A percentile compares a stretch with the other conserved stretches of the same genome.
These are phyloP conservation scores for Scaptomyza polygonia DNA, from an alignment of 2,888 invertebrate species.

Conservation along the genomic window DNA sequence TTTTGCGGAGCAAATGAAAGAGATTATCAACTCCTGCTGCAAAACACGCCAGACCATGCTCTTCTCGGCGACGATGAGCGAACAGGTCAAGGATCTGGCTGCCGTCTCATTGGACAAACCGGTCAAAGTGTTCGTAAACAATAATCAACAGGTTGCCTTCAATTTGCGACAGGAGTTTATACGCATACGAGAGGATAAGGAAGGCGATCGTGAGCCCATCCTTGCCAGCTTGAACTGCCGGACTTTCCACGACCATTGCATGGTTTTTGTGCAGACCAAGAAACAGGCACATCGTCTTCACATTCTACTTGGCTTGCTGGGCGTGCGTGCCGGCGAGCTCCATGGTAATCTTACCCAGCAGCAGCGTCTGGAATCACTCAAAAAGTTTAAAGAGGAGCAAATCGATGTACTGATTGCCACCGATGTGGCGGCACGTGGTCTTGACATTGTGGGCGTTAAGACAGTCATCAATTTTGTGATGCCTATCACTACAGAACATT, in stretches of 20 bases:
- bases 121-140: slow-evolving; percentile 97
- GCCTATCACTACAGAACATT: slow-evolving; percentile 97
- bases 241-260: slow-evolving; percentile 95
- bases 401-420: slow-evolving; percentile 96
- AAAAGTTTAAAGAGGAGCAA: slow-evolving; percentile 93
- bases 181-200: slow-evolving; percentile 93
- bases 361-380: slow-evolving; percentile 94
- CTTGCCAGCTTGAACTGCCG: slow-evolving; percentile 92
- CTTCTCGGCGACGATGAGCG: slow-evolving; percentile 99
- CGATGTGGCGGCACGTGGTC: slow-evolving; percentile 95
- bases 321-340: slow-evolving; percentile 93
- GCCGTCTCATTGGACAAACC: slow-evolving; percentile 96
- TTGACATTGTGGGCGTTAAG: slow-evolving; percentile 98
- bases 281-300: slow-evolving; percentile 97
- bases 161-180: slow-evolving; percentile 98
- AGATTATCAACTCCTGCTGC: slow-evolving; percentile 96
- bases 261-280: slow-evolving; percentile 98
- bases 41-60: slow-evolving; percentile 97
- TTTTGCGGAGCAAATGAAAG: slow-evolving; percentile 99
- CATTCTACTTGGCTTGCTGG: slow-evolving; percentile 94
- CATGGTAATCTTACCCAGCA: slow-evolving; percentile 99
- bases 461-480: slow-evolving; percentile 98
- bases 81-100: slow-evolving; percentile 97
- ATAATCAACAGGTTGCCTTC: slow-evolving; percentile 97
- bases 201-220: slow-evolving; percentile 96